Conservation (phyloP, 1,140 invertebrate species). For the Meteorus sp. region DNA sequence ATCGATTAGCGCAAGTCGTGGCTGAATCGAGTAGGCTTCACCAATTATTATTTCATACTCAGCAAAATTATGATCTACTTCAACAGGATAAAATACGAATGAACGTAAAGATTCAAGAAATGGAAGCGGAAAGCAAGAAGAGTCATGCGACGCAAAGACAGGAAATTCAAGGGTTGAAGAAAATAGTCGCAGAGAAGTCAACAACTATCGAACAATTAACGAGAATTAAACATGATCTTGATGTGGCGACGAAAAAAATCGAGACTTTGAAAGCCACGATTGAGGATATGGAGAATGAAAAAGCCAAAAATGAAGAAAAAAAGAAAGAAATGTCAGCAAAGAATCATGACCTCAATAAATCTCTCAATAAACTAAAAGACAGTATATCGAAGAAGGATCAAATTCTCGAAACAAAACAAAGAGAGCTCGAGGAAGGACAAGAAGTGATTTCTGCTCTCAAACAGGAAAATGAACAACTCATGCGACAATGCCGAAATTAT, state of each 20-base stretch:
- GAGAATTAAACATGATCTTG: constrained; percentile 36
- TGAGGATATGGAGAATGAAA: constrained; percentile 33
- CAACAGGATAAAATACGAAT: constrained; percentile 44
- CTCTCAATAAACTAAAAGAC: background rate
- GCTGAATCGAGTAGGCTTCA: constrained; percentile 57
- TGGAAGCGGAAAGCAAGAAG: constrained; percentile 28
- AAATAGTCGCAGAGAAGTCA: constrained; percentile 44
- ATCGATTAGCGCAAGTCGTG: constrained; percentile 56
- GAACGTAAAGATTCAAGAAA: constrained; percentile 38
- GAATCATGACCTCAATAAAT: constrained; percentile 6
- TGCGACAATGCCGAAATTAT: constrained; percentile 35
- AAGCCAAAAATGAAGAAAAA: constrained; percentile 25
- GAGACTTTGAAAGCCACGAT: constrained; percentile 37
- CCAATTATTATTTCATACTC: constrained; percentile 58
- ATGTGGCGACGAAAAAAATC: constrained; percentile 32
- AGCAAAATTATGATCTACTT: constrained; percentile 57
- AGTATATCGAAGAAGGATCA: constrained; percentile 19
- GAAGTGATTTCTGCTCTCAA: constrained; percentile 40
- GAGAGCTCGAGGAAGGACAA: constrained; percentile 37
- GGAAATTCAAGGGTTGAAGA: constrained; percentile 45
- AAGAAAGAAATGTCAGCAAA: constrained; percentile 9
- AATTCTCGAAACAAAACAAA: constrained; percentile 40
- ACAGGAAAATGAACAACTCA: constrained; percentile 43
- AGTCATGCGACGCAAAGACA: constrained; percentile 22
- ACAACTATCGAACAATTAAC: constrained; percentile 25